phyloP scores from a whole-genome alignment of 2,113 vertebrate species.

The Pteronura brasiliensis region DNA sequence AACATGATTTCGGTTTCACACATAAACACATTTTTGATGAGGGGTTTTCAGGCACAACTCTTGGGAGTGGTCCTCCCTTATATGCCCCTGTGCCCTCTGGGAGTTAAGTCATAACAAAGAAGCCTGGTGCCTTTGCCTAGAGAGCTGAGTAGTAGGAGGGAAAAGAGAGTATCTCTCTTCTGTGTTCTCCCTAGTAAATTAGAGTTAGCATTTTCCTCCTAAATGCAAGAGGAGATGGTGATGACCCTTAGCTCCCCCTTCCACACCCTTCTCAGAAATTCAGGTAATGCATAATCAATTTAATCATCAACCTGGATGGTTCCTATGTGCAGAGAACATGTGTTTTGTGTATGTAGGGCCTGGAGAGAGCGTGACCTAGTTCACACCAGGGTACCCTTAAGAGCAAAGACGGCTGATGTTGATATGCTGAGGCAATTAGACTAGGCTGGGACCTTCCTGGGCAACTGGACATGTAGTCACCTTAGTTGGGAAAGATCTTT shows the following conservation, averaged over 20 bases:
- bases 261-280: slow-evolving; percentile 18
- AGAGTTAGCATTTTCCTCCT: neutral
- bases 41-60: neutral
- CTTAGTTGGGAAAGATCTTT: neutral
- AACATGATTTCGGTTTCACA: neutral
- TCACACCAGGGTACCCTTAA: neutral
- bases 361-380: neutral
- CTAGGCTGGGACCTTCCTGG: neutral
- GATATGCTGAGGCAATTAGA: neutral
- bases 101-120: neutral
- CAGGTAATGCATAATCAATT: neutral
- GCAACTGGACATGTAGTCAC: neutral
- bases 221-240: neutral
- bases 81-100: too few relatives aligned
- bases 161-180: neutral
- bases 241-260: neutral
- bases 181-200: neutral
- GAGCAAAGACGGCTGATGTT: neutral
- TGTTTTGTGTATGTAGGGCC: neutral
- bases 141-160: neutral
- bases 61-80: neutral
- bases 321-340: neutral
- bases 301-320: neutral
- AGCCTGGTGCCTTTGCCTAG: neutral
- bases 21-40: neutral